These are phyloP conservation scores for Onychorhynchus coronatus DNA, from an alignment of 2,113 vertebrate genomes.

Conservation along the genomic window DNA sequence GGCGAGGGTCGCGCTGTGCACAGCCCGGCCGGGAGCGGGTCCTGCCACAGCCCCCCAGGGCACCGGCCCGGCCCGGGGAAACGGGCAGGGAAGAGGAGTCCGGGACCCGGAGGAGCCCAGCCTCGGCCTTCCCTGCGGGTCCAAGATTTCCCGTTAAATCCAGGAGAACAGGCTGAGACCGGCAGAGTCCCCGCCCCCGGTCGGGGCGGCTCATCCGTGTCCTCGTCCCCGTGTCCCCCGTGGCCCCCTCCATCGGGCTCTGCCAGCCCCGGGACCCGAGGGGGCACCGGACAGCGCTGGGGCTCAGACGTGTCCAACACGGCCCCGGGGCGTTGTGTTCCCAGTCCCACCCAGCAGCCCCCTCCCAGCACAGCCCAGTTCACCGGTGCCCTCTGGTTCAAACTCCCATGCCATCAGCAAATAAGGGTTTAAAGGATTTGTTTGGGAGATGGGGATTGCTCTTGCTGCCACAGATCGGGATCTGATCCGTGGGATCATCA, in stretches of 20 bases:
- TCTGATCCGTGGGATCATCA: background rate
- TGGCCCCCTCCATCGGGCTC: background rate
- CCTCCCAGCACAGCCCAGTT: background rate
- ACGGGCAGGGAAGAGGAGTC: background rate
- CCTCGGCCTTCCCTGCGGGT: background rate
- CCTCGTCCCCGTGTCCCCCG: background rate
- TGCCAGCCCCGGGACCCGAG: background rate
- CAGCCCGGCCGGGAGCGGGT: background rate
- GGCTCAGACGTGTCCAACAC: accelerated
- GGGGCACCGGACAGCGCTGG: too few species aligned
- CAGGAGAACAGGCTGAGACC: background rate
- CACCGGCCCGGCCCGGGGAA: background rate
- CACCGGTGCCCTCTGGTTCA: background rate
- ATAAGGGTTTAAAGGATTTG: background rate
- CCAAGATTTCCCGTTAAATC: background rate
- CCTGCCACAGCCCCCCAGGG: background rate
- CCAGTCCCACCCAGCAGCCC: background rate
- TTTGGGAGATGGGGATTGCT: background rate
- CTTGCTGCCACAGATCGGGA: background rate
- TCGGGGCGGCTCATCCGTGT: background rate
- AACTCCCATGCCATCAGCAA: background rate
- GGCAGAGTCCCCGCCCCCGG: background rate
- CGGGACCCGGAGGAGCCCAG: background rate
- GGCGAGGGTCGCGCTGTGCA: background rate
- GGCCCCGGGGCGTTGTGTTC: background rate